phyloP scores from a whole-genome alignment of 2,888 invertebrate genomes.

The Drosophila subquinaria region DNA sequence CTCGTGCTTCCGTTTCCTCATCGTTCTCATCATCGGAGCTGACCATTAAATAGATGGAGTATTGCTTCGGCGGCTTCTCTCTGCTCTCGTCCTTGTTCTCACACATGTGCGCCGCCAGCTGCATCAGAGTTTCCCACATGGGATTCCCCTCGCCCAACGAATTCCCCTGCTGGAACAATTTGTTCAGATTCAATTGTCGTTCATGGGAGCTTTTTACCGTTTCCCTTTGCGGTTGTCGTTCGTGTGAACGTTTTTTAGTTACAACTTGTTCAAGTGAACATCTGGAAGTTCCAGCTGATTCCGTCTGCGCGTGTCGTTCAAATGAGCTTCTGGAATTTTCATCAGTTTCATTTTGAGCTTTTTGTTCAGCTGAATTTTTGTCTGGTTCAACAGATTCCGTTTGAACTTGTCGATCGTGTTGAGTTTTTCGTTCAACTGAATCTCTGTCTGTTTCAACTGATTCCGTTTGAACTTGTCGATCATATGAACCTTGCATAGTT shows the following conservation, averaged over 20 bases:
- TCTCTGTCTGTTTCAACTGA: background rate
- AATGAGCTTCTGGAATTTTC: background rate
- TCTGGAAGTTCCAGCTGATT: background rate
- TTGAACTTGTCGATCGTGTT: background rate
- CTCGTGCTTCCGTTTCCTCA: background rate
- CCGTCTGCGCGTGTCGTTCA: background rate
- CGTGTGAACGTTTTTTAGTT: background rate
- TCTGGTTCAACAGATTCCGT: background rate
- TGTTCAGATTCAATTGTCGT: conserved; percentile 48
- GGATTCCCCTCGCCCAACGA: conserved; percentile 19
- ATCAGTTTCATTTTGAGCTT: background rate
- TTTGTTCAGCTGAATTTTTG: background rate
- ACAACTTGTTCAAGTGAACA: background rate
- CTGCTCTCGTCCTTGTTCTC: conserved; percentile 10
- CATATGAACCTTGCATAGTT: too few relatives aligned
- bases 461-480: background rate
- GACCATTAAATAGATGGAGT: conserved; percentile 56
- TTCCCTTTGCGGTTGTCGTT: background rate
- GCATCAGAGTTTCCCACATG: conserved; percentile 46
- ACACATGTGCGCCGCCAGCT: conserved; percentile 50
- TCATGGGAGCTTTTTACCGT: background rate
- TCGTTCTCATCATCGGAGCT: conserved; percentile 57
- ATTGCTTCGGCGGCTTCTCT: conserved; percentile 32
- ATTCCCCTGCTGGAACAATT: conserved; percentile 34
- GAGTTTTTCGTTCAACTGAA: background rate